phyloP scores from a whole-genome alignment of 2,888 invertebrate genomes.

The Apodemia mormo region DNA sequence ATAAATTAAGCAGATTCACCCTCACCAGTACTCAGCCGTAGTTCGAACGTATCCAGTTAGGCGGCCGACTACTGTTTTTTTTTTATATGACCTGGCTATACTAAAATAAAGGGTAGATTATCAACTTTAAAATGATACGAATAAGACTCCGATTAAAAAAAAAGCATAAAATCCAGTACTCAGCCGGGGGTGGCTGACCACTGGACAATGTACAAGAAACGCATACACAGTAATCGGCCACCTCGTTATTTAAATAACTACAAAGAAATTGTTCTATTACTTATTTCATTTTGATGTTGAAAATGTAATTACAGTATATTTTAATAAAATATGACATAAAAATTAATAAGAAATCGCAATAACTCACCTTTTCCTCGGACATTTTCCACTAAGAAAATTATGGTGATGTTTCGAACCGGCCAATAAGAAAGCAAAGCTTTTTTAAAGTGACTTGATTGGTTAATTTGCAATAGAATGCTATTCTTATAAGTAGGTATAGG shows the following conservation, averaged over 20 bases:
- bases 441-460: constrained; percentile 11
- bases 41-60: no score
- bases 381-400: constrained; percentile 2
- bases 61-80: no score
- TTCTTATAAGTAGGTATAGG: constrained; percentile 10
- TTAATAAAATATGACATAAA: no score
- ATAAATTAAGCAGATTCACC: no score
- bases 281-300: background rate
- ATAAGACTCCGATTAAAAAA: constrained; percentile 10
- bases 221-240: background rate
- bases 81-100: constrained; percentile 15
- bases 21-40: constrained; percentile 19
- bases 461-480: constrained; percentile 18
- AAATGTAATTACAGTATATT: background rate
- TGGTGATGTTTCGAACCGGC: background rate
- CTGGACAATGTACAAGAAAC: background rate
- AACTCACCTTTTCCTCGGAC: background rate
- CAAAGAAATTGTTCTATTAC: background rate
- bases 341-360: background rate
- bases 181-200: background rate
- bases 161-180: constrained; percentile 17
- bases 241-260: background rate
- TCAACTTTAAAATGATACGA: constrained; percentile 16
- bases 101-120: constrained; percentile 8
- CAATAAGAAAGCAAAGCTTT: constrained; percentile 10